A percentile compares a stretch with the other conserved stretches of the same genome.
These are phyloP conservation scores for Montipora efflorescens DNA, from an alignment of 64 coral and sea anemone genomes.

Conservation along the genomic window DNA sequence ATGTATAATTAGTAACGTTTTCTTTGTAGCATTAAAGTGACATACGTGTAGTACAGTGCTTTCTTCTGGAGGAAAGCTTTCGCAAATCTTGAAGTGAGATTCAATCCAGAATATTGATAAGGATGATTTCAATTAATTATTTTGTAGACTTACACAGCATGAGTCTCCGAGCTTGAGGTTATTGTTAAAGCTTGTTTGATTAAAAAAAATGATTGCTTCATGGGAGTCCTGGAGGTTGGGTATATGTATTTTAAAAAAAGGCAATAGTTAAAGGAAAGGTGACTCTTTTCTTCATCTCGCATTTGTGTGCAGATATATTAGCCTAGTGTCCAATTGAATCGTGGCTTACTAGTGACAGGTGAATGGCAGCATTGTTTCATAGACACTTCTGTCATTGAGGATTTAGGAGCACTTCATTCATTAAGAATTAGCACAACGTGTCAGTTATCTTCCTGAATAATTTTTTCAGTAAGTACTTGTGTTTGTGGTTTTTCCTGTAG, in stretches of 20 bases:
- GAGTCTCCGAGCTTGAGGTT: neutral
- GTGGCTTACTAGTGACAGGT: neutral
- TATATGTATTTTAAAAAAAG: neutral
- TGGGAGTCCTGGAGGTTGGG: neutral
- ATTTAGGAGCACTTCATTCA: no score
- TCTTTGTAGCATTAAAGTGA: neutral
- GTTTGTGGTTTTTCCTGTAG: no score
- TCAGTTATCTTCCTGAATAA: no score
- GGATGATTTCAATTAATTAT: neutral
- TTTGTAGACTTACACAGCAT: constrained; percentile 2
- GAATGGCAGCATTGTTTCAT: no score
- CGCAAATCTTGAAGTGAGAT: neutral
- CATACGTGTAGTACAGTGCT: neutral
- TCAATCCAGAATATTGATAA: neutral
- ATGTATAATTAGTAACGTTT: neutral
- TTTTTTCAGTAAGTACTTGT: no score
- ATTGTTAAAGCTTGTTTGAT: neutral
- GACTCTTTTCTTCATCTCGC: neutral
- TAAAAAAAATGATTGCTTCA: neutral
- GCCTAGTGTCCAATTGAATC: no score
- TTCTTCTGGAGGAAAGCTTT: neutral
- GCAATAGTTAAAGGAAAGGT: neutral
- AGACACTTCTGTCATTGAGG: no score
- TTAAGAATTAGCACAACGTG: no score
- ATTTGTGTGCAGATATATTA: neutral